These are phyloP conservation scores for Pteronura brasiliensis DNA, from an alignment of 2,113 vertebrate species.

Conservation along the genomic window DNA sequence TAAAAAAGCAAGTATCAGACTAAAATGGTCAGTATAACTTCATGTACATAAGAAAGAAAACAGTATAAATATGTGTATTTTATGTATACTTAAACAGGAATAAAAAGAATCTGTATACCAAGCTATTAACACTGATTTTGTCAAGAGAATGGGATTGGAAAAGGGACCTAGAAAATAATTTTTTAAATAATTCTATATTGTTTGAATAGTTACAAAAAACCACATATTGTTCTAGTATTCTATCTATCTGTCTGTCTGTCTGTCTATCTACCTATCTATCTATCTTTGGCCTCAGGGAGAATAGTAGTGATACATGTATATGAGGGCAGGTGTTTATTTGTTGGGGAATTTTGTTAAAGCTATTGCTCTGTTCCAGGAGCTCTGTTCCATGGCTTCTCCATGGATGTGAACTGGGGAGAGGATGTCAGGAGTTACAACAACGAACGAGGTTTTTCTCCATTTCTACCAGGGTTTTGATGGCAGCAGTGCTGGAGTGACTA, in stretches of 20 bases:
- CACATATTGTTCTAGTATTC: neutral
- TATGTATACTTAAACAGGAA: neutral
- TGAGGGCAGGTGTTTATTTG: neutral
- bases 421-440: neutral
- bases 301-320: neutral
- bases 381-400: neutral
- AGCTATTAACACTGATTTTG: neutral
- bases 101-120: neutral
- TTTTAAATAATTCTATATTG: neutral
- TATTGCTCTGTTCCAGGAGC: neutral
- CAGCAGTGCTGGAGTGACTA: neutral
- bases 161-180: neutral
- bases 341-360: neutral
- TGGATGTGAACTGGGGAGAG: neutral
- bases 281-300: neutral
- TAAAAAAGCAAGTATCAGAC: neutral
- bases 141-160: neutral
- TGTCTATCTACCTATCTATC: too few species aligned
- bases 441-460: neutral
- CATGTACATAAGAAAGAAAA: neutral
- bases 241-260: too few species aligned
- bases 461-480: neutral
- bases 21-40: neutral
- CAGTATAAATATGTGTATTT: neutral
- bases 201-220: neutral